phyloP scores from a whole-genome alignment of 2,797 vertebrate species.

The Oceanodroma leucorhoa region DNA sequence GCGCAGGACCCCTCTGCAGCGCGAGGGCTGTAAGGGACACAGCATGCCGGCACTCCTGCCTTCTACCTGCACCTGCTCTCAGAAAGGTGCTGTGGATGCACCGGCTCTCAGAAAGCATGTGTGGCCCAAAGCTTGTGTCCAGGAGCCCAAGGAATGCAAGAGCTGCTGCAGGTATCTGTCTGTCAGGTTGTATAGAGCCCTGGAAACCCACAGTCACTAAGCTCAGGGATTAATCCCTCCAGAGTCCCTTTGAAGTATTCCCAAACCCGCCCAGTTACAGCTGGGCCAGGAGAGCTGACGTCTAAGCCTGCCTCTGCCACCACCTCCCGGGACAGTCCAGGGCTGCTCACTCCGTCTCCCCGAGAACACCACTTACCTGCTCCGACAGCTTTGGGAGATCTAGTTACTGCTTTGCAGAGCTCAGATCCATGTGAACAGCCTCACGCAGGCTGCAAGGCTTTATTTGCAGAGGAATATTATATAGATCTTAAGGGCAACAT shows the following conservation, averaged over 20 bases:
- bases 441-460: neutral
- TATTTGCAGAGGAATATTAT: neutral
- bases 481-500: neutral
- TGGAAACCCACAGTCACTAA: neutral
- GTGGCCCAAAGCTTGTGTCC: neutral
- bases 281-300: neutral
- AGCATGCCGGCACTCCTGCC: neutral
- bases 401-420: conserved; percentile 13
- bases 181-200: neutral
- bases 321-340: neutral
- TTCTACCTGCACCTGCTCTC: neutral
- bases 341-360: neutral
- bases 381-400: neutral
- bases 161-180: neutral
- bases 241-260: neutral
- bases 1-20: neutral
- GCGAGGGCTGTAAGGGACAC: neutral
- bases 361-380: conserved; percentile 8
- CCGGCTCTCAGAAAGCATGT: neutral
- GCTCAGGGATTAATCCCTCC: neutral
- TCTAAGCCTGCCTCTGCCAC: neutral
- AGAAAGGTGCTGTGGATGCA: neutral
- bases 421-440: neutral
- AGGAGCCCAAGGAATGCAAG: neutral
- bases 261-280: neutral